phyloP scores from a whole-genome alignment of 92 coral and sea anemone genomes.

The Epizoanthus stellaris region DNA sequence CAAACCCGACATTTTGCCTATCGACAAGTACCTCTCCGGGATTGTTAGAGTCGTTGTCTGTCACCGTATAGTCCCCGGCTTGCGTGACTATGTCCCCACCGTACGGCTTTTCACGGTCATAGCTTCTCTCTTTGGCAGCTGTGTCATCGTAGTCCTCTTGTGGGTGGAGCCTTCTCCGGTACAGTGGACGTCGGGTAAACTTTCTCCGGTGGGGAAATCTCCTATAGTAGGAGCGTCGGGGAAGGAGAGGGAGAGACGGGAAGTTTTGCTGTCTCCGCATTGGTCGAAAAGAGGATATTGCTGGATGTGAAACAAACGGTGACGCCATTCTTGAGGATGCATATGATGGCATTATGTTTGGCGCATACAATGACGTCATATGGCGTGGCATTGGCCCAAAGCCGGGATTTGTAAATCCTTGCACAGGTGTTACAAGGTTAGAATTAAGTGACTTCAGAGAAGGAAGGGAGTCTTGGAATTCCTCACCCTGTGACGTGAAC shows the following conservation, averaged over 20 bases:
- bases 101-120: slow-evolving; percentile 46
- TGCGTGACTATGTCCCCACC: slow-evolving; percentile 69
- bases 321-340: slow-evolving; percentile 25
- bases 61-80: slow-evolving; percentile 76
- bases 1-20: slow-evolving; percentile 85
- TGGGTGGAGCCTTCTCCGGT: slow-evolving; percentile 71
- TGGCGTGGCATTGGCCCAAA: slow-evolving; percentile 3
- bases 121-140: slow-evolving; percentile 46
- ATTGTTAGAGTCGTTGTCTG: slow-evolving; percentile 53
- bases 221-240: slow-evolving; percentile 15
- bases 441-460: slow-evolving; percentile 45
- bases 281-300: slow-evolving; percentile 1
- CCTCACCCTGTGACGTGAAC: slow-evolving; percentile 14
- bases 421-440: slow-evolving; percentile 26
- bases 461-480: slow-evolving; percentile 34
- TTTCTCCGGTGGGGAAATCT: slow-evolving; percentile 48
- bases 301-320: slow-evolving; percentile 5
- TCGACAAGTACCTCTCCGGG: slow-evolving; percentile 82
- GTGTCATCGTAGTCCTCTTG: slow-evolving; percentile 57
- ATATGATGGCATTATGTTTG: slow-evolving; percentile 39
- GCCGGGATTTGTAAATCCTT: neutral
- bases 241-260: slow-evolving; percentile 1
- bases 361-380: slow-evolving; percentile 5
- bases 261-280: slow-evolving; percentile 29
- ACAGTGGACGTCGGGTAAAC: slow-evolving; percentile 63